These are phyloP conservation scores for Scolopax bukidnonensis DNA, from an alignment of 2,797 vertebrate genomes.

Conservation along the genomic window DNA sequence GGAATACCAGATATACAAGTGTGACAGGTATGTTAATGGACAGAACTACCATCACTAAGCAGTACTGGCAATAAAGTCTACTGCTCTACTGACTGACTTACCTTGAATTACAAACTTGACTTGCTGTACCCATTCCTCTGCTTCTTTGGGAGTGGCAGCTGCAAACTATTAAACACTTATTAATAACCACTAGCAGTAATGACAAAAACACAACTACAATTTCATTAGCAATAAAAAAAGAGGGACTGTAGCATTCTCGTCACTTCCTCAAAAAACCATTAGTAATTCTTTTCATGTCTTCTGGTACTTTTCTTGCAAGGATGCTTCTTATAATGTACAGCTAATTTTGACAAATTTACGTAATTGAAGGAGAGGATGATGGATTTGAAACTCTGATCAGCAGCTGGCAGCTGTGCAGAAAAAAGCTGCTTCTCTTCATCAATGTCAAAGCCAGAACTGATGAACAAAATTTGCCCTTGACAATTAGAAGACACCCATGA, in stretches of 20 bases:
- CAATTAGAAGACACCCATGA: constrained; percentile 88
- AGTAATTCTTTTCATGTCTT: constrained; percentile 83
- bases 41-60: neutral
- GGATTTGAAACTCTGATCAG: constrained; percentile 87
- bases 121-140: constrained; percentile 94
- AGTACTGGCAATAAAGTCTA: neutral
- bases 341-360: constrained; percentile 90
- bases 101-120: constrained; percentile 92
- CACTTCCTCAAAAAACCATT: constrained; percentile 79
- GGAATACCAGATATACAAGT: neutral
- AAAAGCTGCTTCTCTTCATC: constrained; percentile 88
- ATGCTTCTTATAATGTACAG: constrained; percentile 87
- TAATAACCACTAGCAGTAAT: constrained; percentile 59
- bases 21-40: neutral
- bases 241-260: constrained; percentile 59
- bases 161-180: constrained; percentile 86
- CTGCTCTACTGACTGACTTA: constrained; percentile 65
- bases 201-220: constrained; percentile 51
- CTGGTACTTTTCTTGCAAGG: constrained; percentile 85
- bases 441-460: constrained; percentile 87
- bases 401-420: constrained; percentile 87
- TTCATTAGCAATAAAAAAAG: constrained; percentile 43
- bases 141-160: constrained; percentile 90
- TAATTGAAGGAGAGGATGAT: constrained; percentile 88
- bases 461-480: constrained; percentile 88